These are phyloP conservation scores for Melanotaenia pygmaea DNA, from an alignment of 2,797 vertebrate genomes.

Conservation along the genomic window DNA sequence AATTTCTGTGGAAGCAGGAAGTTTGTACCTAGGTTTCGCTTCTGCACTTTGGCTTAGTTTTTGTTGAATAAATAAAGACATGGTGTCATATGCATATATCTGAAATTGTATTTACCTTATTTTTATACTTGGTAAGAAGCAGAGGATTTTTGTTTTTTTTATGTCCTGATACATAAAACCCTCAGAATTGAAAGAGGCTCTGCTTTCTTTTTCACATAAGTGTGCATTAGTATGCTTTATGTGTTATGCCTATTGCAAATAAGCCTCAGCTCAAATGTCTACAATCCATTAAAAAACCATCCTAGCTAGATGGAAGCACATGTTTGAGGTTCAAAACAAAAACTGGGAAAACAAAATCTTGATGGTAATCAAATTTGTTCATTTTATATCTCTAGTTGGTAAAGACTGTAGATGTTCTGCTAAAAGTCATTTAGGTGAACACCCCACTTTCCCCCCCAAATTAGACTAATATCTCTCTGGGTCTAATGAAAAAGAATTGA, in stretches of 20 bases:
- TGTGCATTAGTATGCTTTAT: background rate
- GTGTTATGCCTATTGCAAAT: background rate
- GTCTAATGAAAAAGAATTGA: conserved; percentile 19
- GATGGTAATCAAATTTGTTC: background rate
- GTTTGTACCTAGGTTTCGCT: too few species aligned
- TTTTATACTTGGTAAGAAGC: background rate
- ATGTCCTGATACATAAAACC: background rate
- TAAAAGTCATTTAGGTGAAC: background rate
- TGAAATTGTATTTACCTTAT: background rate
- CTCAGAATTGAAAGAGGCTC: background rate
- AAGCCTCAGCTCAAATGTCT: background rate
- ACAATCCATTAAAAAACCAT: background rate
- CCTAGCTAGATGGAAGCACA: too few species aligned
- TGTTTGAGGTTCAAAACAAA: background rate
- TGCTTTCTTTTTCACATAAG: background rate
- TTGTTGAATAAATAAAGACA: too few species aligned
- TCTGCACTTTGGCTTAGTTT: too few species aligned
- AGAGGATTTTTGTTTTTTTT: background rate
- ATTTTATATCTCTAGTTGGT: background rate
- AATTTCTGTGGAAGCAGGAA: too few species aligned
- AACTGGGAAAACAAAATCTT: background rate
- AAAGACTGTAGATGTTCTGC: background rate
- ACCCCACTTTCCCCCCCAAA: background rate
- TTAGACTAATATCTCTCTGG: background rate
- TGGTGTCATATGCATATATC: background rate